Conservation (phyloP, 1,140 invertebrate genomes). For the Scaptomyza hsui region DNA sequence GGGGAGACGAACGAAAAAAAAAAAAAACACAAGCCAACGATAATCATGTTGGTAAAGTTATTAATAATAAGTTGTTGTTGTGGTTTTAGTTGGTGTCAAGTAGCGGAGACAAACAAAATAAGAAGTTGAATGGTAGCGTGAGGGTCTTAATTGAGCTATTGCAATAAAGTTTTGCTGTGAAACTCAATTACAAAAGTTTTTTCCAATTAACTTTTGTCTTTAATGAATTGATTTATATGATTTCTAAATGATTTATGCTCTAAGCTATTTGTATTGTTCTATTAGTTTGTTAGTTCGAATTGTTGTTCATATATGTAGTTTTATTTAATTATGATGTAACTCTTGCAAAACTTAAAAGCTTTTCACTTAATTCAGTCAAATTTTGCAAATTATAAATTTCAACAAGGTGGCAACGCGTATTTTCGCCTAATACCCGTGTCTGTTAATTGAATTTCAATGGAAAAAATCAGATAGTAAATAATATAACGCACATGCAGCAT, state of each 20-base stretch:
- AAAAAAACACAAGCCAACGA: slow-evolving; percentile 9
- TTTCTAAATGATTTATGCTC: neutral
- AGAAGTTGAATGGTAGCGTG: too few species aligned
- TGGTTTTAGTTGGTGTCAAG: slow-evolving; percentile 24
- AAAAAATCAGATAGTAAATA: slow-evolving; percentile 7
- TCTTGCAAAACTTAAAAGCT: too few species aligned
- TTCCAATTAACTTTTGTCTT: neutral
- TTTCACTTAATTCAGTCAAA: too few species aligned
- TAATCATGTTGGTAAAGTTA: slow-evolving; percentile 17
- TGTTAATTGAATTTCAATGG: slow-evolving; percentile 25
- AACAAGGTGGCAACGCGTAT: too few species aligned
- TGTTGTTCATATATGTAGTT: too few species aligned
- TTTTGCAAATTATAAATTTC: too few species aligned
- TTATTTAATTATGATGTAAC: too few species aligned
- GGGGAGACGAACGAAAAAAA: neutral
- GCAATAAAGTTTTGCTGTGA: neutral
- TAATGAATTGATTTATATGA: slow-evolving; percentile 2
- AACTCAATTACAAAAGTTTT: too few species aligned
- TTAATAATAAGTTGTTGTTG: slow-evolving; percentile 27
- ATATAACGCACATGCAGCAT: neutral
- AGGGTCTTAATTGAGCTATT: slow-evolving; percentile 13
- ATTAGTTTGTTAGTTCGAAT: neutral
- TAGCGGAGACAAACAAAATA: slow-evolving; percentile 9
- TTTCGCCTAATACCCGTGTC: neutral
- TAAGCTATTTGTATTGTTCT: too few species aligned